Evolutionary conservation across 2,888 invertebrate genomes (phyloP).

Genomic region (Ramazzottius varieornatus): DNA sequence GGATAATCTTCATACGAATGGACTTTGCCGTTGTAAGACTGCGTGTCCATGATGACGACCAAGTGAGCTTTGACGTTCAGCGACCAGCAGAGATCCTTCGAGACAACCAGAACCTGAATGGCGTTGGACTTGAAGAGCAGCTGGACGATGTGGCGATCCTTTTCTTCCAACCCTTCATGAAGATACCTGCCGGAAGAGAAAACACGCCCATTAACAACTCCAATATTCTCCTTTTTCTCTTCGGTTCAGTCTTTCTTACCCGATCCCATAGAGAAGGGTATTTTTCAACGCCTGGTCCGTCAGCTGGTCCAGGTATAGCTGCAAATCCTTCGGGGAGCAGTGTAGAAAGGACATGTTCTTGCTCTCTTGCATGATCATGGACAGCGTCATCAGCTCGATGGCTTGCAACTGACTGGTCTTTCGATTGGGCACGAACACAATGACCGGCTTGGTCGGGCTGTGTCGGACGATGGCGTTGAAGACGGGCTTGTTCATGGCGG

Average conservation of each 20-base stretch:
- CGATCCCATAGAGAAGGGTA: background rate
- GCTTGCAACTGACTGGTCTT: constrained; percentile 77
- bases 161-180: constrained; percentile 64
- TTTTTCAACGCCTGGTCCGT: constrained; percentile 34
- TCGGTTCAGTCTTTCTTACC: background rate
- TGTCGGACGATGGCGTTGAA: constrained; percentile 68
- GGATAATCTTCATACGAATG: constrained; percentile 73
- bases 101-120: constrained; percentile 68
- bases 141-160: constrained; percentile 68
- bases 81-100: constrained; percentile 72
- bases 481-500: constrained; percentile 91
- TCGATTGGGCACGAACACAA: constrained; percentile 68
- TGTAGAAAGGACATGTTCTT: constrained; percentile 52
- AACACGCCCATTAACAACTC: too few species aligned
- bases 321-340: constrained; percentile 55
- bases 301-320: constrained; percentile 61
- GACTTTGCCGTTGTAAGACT: constrained; percentile 54
- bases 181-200: too few species aligned
- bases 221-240: too few species aligned
- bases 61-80: constrained; percentile 66
- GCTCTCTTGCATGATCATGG: constrained; percentile 61
- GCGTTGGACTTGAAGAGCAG: constrained; percentile 76
- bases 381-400: constrained; percentile 73
- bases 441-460: constrained; percentile 47
- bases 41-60: constrained; percentile 89